phyloP scores from a whole-genome alignment of 2,888 invertebrate genomes.

The Leptopilina syphax region DNA sequence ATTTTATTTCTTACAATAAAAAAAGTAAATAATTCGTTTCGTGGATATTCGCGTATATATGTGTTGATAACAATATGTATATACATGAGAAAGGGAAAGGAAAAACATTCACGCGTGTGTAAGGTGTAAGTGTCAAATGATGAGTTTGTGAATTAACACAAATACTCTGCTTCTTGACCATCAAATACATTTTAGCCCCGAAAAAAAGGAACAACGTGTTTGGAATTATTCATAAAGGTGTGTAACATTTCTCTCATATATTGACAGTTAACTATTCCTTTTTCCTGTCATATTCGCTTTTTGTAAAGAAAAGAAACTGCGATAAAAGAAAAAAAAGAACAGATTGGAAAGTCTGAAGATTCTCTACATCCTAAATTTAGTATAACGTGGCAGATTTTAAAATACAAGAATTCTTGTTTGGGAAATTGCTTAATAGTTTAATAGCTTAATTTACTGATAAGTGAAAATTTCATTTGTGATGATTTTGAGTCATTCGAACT shows the following conservation, averaged over 20 bases:
- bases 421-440: too few species aligned
- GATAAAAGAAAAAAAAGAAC: not conserved
- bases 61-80: not conserved
- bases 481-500: too few species aligned
- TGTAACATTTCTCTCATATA: not conserved
- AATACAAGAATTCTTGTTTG: not conserved
- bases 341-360: not conserved
- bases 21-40: not conserved
- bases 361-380: not conserved
- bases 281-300: not conserved
- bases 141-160: not conserved
- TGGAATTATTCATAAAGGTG: slow-evolving; percentile 24
- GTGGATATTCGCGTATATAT: not conserved
- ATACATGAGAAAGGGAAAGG: not conserved
- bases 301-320: not conserved
- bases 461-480: not conserved
- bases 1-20: not conserved
- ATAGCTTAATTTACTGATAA: too few species aligned
- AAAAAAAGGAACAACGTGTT: not conserved
- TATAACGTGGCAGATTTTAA: slow-evolving; percentile 22
- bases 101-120: not conserved
- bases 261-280: not conserved
- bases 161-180: not conserved
- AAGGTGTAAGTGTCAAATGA: slow-evolving; percentile 16
- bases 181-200: too few species aligned